These are phyloP conservation scores for Protomyctophum bolini DNA, from an alignment of 2,113 vertebrate species.

Conservation along the genomic window DNA sequence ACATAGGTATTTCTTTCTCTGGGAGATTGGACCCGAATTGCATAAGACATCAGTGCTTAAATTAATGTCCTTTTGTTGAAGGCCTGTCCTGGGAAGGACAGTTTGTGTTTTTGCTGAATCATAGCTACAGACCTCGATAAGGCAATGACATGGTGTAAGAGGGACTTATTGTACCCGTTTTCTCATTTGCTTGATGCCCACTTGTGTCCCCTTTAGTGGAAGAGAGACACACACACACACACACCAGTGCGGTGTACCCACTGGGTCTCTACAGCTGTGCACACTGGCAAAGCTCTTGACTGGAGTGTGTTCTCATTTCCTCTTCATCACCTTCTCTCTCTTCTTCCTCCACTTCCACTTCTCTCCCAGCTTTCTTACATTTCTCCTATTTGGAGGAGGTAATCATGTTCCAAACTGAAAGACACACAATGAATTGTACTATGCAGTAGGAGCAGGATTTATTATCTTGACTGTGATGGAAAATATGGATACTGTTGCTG, in stretches of 20 bases:
- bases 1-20: too few species aligned
- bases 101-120: background rate
- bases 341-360: background rate
- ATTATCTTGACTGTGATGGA: conserved; percentile 1
- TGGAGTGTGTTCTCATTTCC: background rate
- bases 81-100: background rate
- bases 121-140: background rate
- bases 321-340: background rate
- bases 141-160: background rate
- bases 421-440: conserved; percentile 5
- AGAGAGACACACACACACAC: background rate
- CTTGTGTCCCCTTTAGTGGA: background rate
- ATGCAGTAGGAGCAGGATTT: background rate
- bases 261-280: background rate
- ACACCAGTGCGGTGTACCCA: background rate
- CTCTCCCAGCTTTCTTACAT: background rate
- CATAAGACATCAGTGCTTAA: background rate
- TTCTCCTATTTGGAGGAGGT: background rate
- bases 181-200: background rate
- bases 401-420: background rate
- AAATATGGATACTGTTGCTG: background rate
- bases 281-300: background rate
- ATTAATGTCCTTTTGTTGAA: background rate
- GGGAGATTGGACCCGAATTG: too few species aligned
- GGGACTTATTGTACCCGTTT: background rate